phyloP scores from a whole-genome alignment of 2,888 invertebrate genomes.

The Tetanocera ferruginea region DNA sequence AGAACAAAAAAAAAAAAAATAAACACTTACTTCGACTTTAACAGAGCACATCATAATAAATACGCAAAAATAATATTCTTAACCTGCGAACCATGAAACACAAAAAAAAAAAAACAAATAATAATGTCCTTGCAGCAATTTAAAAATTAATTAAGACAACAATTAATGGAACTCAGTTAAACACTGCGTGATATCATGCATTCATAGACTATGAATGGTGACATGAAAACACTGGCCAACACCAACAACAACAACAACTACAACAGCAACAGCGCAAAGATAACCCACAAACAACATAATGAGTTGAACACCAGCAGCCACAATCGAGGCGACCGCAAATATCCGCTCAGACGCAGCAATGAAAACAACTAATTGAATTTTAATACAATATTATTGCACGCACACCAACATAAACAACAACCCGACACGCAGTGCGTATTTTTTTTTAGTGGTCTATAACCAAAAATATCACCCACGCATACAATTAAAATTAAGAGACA shows the following conservation, averaged over 20 bases:
- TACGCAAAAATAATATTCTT: too few species aligned
- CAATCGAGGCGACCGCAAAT: too few species aligned
- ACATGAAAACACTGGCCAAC: not conserved
- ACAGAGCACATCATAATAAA: too few species aligned
- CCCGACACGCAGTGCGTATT: not conserved
- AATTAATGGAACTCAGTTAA: constrained; percentile 46
- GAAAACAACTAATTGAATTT: not conserved
- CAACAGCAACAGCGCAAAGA: not conserved
- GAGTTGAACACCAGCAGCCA: not conserved
- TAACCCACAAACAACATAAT: not conserved
- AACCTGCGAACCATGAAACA: not conserved
- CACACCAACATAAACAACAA: not conserved
- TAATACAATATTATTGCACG: not conserved
- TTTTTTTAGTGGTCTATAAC: too few species aligned
- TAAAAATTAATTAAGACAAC: constrained; percentile 55
- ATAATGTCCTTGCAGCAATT: constrained; percentile 32
- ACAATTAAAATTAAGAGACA: too few species aligned
- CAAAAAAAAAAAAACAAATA: too few species aligned
- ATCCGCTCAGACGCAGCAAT: not conserved
- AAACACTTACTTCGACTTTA: not conserved
- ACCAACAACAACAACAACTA: not conserved
- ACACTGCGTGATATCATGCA: constrained; percentile 55
- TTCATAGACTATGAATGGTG: constrained; percentile 34
- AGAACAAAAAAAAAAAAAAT: not conserved
- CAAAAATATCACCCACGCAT: too few species aligned